Evolutionary conservation across 2,113 vertebrate species (phyloP).

Genomic region (Hippocampus barbouri): DNA sequence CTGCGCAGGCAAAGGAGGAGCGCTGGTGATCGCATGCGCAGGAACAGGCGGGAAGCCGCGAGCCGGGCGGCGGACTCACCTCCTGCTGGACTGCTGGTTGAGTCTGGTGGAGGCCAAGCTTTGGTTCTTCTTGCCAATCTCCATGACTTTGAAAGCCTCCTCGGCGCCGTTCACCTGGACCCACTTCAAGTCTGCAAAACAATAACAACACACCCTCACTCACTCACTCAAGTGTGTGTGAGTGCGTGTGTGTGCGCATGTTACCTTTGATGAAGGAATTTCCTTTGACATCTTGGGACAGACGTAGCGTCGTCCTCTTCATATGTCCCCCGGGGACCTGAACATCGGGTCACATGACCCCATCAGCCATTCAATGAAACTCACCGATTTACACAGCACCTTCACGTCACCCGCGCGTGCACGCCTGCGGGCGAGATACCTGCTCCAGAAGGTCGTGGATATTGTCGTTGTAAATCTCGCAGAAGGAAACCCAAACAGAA

Average conservation of each 20-base stretch:
- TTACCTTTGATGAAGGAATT: slow-evolving; percentile 91
- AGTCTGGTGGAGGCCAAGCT: slow-evolving; percentile 86
- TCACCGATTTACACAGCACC: too few species aligned
- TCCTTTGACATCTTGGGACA: slow-evolving; percentile 90
- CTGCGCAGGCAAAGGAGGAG: slow-evolving; percentile 65
- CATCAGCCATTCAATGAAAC: background rate
- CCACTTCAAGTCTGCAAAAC: slow-evolving; percentile 83
- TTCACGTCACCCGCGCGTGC: background rate
- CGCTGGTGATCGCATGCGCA: background rate
- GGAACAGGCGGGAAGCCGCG: background rate
- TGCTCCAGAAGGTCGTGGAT: slow-evolving; percentile 89
- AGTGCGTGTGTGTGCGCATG: background rate
- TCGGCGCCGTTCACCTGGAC: slow-evolving; percentile 84
- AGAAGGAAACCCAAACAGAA: slow-evolving; percentile 95
- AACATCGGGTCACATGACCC: background rate
- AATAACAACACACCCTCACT: slow-evolving; percentile 4
- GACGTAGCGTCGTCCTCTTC: slow-evolving; percentile 78
- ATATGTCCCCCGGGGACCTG: slow-evolving; percentile 65
- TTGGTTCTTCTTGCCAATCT: slow-evolving; percentile 86
- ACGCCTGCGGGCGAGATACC: slow-evolving; percentile 4
- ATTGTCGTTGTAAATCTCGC: slow-evolving; percentile 94
- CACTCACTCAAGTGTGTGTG: slow-evolving; percentile 7
- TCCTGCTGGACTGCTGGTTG: slow-evolving; percentile 87
- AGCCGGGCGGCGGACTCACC: slow-evolving; percentile 60
- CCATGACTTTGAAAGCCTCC: slow-evolving; percentile 87